A percentile compares a stretch with the other conserved stretches of the same genome.
phyloP scores from a whole-genome alignment of 2,888 invertebrate species.

The Ichneumoninae sp. region DNA sequence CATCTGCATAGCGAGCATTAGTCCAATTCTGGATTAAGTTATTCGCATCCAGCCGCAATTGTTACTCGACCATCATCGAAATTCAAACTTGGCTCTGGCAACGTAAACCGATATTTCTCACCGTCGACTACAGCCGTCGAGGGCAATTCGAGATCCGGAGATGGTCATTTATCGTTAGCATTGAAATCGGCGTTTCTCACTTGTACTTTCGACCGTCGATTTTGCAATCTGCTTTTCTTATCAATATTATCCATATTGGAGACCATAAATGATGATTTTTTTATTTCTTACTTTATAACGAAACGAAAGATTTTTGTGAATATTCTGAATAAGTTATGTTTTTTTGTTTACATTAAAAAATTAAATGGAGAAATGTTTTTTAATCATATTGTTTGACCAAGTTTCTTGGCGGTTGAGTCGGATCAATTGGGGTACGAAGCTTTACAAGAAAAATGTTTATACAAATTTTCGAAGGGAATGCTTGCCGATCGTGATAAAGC shows the following conservation, averaged over 20 bases:
- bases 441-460: conserved; percentile 8
- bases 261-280: not conserved
- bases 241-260: not conserved
- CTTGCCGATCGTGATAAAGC: conserved; percentile 52
- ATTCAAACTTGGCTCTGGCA: conserved; percentile 5
- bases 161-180: not conserved
- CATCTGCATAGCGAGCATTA: conserved; percentile 71
- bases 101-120: not conserved
- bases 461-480: conserved; percentile 23
- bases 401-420: not conserved
- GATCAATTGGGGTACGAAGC: not conserved
- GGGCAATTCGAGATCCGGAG: not conserved
- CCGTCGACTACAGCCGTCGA: not conserved
- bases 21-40: conserved; percentile 69
- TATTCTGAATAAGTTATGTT: not conserved
- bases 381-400: not conserved
- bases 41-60: conserved; percentile 63
- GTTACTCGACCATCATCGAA: conserved; percentile 40
- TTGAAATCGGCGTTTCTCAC: not conserved
- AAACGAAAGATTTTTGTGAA: not conserved
- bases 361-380: not conserved
- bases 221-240: not conserved
- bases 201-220: not conserved
- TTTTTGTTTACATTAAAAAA: not conserved
- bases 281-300: not conserved